Evolutionary conservation across 2,113 vertebrate genomes (phyloP).

Genomic region (Micronycteris hirsuta): DNA sequence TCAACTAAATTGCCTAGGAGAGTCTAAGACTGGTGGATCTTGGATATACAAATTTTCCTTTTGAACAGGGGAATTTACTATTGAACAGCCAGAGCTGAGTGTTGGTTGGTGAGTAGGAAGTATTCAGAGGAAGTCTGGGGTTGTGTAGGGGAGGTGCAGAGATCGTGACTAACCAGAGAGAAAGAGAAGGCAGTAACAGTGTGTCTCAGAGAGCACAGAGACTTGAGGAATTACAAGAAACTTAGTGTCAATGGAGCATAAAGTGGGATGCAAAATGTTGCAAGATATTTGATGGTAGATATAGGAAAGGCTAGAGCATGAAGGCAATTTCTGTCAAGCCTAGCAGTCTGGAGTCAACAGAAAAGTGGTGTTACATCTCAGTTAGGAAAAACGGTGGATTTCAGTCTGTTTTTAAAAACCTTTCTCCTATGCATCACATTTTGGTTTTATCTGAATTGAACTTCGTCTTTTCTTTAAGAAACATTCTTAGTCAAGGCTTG

Average conservation of each 20-base stretch:
- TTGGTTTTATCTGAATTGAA: not conserved
- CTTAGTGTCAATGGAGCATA: not conserved
- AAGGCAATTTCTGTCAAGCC: not conserved
- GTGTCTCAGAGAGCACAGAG: not conserved
- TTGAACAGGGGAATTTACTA: not conserved
- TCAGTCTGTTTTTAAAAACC: not conserved
- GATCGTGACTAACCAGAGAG: not conserved
- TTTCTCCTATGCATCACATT: not conserved
- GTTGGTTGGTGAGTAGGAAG: not conserved
- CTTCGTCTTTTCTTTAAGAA: not conserved
- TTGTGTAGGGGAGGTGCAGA: not conserved
- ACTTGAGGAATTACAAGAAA: not conserved
- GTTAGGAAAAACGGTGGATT: not conserved
- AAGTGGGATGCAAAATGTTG: not conserved
- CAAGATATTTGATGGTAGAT: not conserved
- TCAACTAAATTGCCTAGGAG: not conserved
- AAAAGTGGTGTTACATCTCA: not conserved
- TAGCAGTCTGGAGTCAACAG: not conserved
- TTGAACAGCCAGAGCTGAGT: not conserved
- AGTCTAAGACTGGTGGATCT: not conserved
- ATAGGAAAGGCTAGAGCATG: not conserved
- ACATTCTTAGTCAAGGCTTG: not conserved
- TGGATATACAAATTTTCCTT: not conserved
- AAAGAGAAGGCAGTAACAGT: not conserved
- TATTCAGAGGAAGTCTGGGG: not conserved